Conservation (phyloP, 2,113 vertebrate species). For the Spea bombifrons region DNA sequence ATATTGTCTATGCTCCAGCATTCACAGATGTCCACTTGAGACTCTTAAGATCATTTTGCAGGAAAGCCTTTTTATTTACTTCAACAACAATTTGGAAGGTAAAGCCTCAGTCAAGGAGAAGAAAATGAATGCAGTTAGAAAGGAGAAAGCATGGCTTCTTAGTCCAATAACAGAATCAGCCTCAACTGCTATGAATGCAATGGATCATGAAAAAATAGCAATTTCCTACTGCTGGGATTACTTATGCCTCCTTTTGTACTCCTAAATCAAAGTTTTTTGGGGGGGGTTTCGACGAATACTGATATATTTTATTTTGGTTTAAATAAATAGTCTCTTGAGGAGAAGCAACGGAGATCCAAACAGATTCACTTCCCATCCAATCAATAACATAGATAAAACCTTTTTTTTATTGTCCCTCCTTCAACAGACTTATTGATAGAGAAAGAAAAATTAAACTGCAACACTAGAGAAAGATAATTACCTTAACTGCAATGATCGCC, state of each 20-base stretch:
- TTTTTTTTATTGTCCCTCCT: conserved; percentile 52
- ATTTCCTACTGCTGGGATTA: conserved; percentile 72
- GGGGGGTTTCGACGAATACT: conserved; percentile 54
- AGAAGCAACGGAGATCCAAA: conserved; percentile 51
- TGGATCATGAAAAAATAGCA: conserved; percentile 73
- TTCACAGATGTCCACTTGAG: conserved; percentile 47
- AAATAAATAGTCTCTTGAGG: conserved; percentile 63
- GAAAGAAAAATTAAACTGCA: conserved; percentile 52
- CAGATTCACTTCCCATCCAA: conserved; percentile 51
- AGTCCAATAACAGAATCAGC: conserved; percentile 55
- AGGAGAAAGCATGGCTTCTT: conserved; percentile 51
- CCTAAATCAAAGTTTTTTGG: conserved; percentile 69
- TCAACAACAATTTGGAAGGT: conserved; percentile 55
- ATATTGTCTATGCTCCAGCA: conserved; percentile 46
- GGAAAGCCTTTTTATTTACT: conserved; percentile 51
- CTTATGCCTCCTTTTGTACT: conserved; percentile 66
- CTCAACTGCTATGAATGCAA: conserved; percentile 65
- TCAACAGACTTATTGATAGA: conserved; percentile 52
- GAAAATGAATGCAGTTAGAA: conserved; percentile 52
- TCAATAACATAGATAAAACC: conserved; percentile 58
- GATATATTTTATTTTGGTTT: conserved; percentile 51
- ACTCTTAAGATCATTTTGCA: conserved; percentile 53
- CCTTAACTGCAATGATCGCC: conserved; percentile 6
- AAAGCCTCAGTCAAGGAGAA: conserved; percentile 47
- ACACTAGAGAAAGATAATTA: conserved; percentile 33